Evolutionary conservation across 2,888 invertebrate genomes (phyloP).

Genomic region (Candidula unifasciata): DNA sequence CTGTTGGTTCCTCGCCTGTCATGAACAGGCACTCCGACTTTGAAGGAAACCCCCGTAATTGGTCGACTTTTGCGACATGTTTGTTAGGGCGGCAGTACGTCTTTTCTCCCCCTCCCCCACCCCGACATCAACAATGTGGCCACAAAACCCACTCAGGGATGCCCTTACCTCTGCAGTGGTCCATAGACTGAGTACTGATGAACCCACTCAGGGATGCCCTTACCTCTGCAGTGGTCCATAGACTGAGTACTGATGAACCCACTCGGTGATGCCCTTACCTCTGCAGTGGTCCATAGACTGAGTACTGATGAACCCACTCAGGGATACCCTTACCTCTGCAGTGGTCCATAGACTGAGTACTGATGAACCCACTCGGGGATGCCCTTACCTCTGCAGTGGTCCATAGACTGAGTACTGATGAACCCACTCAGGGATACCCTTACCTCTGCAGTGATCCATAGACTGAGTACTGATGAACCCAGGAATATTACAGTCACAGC

Average conservation of each 20-base stretch:
- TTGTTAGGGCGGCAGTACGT: too few species aligned
- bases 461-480: conserved; percentile 21
- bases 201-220: too few species aligned
- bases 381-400: too few species aligned
- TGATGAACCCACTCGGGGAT: conserved; percentile 22
- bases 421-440: neutral
- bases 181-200: neutral
- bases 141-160: too few species aligned
- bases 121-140: too few species aligned
- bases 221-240: conserved; percentile 39
- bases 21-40: too few species aligned
- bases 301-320: conserved; percentile 18
- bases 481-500: conserved; percentile 60
- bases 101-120: too few species aligned
- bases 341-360: conserved; percentile 19
- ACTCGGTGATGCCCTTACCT: too few species aligned
- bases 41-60: too few species aligned
- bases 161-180: conserved; percentile 41
- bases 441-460: conserved; percentile 41
- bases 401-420: too few species aligned
- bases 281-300: conserved; percentile 30
- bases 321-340: conserved; percentile 43
- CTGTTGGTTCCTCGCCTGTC: too few species aligned
- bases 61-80: too few species aligned
- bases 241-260: conserved; percentile 16